Conservation (phyloP, 2,113 vertebrate genomes). For the Amblyornis subalaris region DNA sequence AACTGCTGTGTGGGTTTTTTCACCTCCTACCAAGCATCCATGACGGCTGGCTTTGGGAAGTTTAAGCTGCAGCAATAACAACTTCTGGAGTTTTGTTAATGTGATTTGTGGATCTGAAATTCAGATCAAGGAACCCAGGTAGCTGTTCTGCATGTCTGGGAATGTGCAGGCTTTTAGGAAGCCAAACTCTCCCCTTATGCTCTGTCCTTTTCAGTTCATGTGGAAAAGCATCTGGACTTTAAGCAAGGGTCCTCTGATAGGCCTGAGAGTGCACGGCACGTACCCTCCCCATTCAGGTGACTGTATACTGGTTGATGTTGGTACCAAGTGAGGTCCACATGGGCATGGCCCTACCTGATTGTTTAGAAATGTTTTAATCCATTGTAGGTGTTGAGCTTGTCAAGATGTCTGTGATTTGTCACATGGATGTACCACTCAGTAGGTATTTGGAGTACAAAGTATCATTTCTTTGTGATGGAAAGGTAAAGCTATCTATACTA, state of each 20-base stretch:
- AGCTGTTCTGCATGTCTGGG: not conserved
- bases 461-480: not conserved
- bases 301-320: not conserved
- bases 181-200: not conserved
- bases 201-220: not conserved
- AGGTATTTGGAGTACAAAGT: not conserved
- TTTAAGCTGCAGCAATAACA: constrained; percentile 48
- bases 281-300: no score
- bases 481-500: not conserved
- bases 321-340: not conserved
- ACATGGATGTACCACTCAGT: not conserved
- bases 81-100: constrained; percentile 7
- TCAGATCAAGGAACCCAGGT: not conserved
- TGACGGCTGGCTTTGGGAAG: constrained; percentile 17
- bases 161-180: not conserved
- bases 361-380: not conserved
- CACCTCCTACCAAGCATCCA: constrained; percentile 48
- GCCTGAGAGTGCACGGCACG: rapidly evolving
- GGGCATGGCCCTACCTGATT: not conserved
- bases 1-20: constrained; percentile 59
- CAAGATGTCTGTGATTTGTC: not conserved
- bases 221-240: not conserved
- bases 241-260: not conserved
- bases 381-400: not conserved
- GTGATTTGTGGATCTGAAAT: not conserved